Conservation (phyloP, 2,797 vertebrate species). For the Lates japonicus region DNA sequence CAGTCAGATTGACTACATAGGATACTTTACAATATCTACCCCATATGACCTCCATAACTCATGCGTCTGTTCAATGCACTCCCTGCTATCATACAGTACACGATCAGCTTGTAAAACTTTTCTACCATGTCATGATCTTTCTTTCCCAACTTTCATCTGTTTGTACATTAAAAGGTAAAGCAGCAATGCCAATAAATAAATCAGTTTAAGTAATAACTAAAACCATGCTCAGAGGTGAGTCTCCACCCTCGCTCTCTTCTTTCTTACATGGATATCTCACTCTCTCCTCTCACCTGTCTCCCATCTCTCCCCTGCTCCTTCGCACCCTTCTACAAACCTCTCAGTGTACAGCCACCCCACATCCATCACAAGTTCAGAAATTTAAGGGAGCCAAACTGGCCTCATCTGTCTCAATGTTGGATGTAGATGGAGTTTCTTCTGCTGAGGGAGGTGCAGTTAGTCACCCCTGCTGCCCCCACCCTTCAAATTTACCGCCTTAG, state of each 20-base stretch:
- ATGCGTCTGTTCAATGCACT: not conserved
- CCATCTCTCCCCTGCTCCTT: slow-evolving; percentile 38
- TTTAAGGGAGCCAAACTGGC: slow-evolving; percentile 99
- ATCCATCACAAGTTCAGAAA: slow-evolving; percentile 99
- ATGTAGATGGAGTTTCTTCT: slow-evolving; percentile 99
- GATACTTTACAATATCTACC: not conserved
- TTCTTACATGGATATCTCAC: slow-evolving; percentile 44
- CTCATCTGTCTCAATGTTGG: slow-evolving; percentile 99
- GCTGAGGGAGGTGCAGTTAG: slow-evolving; percentile 96
- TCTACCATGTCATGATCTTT: slow-evolving; percentile 16
- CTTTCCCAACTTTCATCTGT: slow-evolving; percentile 34
- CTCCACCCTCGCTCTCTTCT: slow-evolving; percentile 59
- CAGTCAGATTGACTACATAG: slow-evolving; percentile 6
- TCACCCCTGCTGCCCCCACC: slow-evolving; percentile 91
- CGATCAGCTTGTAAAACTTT: slow-evolving; percentile 22
- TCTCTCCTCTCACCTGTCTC: slow-evolving; percentile 69
- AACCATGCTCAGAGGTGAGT: slow-evolving; percentile 49
- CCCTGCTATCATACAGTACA: slow-evolving; percentile 1
- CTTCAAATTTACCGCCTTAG: slow-evolving; percentile 73
- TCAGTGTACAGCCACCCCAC: slow-evolving; percentile 91
- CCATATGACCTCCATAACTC: slow-evolving; percentile 1
- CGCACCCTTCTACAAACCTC: slow-evolving; percentile 72
- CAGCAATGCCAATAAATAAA: slow-evolving; percentile 43
- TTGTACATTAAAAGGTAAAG: slow-evolving; percentile 25
- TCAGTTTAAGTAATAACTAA: slow-evolving; percentile 39